Percentiles rank a stretch among this genome's conserved stretches.
Evolutionary conservation across 2,797 vertebrate species (phyloP).

Genomic region (Trichosurus vulpecula): DNA sequence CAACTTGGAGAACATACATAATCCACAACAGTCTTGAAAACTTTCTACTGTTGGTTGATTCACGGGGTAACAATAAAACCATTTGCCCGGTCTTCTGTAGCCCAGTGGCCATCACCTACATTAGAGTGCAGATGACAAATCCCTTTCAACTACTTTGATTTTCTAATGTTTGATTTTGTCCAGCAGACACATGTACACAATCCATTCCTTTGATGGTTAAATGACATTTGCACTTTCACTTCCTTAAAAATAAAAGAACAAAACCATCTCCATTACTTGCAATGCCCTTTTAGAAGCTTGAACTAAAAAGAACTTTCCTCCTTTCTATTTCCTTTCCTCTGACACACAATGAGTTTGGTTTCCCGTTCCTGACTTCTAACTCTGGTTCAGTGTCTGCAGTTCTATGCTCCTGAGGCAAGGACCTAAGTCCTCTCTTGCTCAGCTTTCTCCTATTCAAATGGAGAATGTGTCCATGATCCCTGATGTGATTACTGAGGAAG

Average conservation of each 20-base stretch:
- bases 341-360: background rate
- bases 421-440: background rate
- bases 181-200: background rate
- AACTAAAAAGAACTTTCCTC: slow-evolving; percentile 51
- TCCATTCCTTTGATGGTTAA: slow-evolving; percentile 28
- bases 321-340: background rate
- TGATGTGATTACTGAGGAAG: background rate
- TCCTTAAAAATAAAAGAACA: slow-evolving; percentile 34
- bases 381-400: background rate
- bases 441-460: background rate
- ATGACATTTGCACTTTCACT: slow-evolving; percentile 30
- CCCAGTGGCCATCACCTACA: background rate
- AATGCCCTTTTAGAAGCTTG: slow-evolving; percentile 2
- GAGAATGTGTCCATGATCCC: background rate
- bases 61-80: background rate
- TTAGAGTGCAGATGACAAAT: slow-evolving; percentile 15
- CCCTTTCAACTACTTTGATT: background rate
- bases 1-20: background rate
- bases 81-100: background rate
- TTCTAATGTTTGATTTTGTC: background rate
- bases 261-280: slow-evolving; percentile 29
- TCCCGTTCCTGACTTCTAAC: slow-evolving; percentile 33
- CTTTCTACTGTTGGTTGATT: background rate
- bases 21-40: background rate
- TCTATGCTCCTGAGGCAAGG: background rate